Conservation (phyloP, 2,888 invertebrate genomes). For the Drosophila kanekoi region DNA sequence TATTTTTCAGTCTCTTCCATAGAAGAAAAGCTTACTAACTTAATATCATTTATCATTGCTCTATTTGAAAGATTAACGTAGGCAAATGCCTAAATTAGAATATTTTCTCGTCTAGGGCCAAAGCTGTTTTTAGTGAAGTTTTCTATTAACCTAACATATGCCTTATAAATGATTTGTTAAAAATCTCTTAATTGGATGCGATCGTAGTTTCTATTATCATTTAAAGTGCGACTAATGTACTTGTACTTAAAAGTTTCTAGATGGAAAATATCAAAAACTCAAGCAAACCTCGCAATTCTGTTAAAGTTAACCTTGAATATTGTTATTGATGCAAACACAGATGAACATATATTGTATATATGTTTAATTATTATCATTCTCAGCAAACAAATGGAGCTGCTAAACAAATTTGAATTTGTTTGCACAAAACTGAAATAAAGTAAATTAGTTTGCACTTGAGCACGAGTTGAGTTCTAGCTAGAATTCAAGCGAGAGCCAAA, state of each 20-base stretch:
- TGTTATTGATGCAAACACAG: slow-evolving; percentile 7
- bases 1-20: not conserved
- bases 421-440: slow-evolving; percentile 51
- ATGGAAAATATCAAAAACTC: no score
- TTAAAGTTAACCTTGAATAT: slow-evolving; percentile 22
- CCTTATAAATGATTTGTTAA: no score
- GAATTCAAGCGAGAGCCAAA: slow-evolving; percentile 8
- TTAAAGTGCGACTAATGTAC: not conserved
- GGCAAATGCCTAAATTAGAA: no score
- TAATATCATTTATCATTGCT: no score
- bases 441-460: slow-evolving; percentile 49
- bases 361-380: slow-evolving; percentile 6
- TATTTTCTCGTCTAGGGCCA: no score
- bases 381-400: slow-evolving; percentile 38
- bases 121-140: no score
- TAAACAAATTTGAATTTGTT: slow-evolving; percentile 59
- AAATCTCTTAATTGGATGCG: not conserved
- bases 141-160: not conserved
- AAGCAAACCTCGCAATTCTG: slow-evolving; percentile 2
- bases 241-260: not conserved
- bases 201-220: not conserved
- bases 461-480: not conserved
- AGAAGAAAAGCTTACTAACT: no score
- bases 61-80: no score
- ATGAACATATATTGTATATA: slow-evolving; percentile 3